These are phyloP conservation scores for Psephotus haematonotus DNA, from an alignment of 2,113 vertebrate species.

Conservation along the genomic window DNA sequence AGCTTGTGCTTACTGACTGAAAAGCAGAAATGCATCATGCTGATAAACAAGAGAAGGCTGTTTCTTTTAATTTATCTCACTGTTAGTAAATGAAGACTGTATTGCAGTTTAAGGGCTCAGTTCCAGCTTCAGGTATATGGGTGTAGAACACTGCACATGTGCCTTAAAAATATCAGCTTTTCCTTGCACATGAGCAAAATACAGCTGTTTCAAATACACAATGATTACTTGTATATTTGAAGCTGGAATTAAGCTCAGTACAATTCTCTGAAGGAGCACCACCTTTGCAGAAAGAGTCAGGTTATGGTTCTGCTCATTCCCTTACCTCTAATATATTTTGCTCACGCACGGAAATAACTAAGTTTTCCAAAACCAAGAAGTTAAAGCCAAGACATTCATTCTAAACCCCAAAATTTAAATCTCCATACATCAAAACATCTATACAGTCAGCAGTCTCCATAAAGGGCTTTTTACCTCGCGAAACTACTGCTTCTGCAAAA, in stretches of 20 bases:
- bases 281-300: background rate
- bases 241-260: background rate
- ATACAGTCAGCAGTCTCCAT: slow-evolving; percentile 6
- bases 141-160: background rate
- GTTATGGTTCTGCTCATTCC: background rate
- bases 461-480: background rate
- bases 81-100: slow-evolving; percentile 9
- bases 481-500: slow-evolving; percentile 1
- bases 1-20: slow-evolving; percentile 52
- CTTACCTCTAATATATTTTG: background rate
- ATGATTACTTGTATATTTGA: slow-evolving; percentile 32
- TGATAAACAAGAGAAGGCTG: slow-evolving; percentile 17
- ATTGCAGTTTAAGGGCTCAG: background rate
- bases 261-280: slow-evolving; percentile 21
- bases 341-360: background rate
- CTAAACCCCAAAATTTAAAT: slow-evolving; percentile 17
- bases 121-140: background rate
- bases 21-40: slow-evolving; percentile 46
- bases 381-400: slow-evolving; percentile 14
- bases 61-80: slow-evolving; percentile 46
- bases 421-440: background rate
- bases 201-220: slow-evolving; percentile 45
- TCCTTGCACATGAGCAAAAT: background rate
- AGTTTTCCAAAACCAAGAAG: slow-evolving; percentile 32
- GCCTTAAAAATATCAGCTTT: background rate